A percentile compares a stretch with the other conserved stretches of the same genome.
Conservation (phyloP, 2,888 invertebrate genomes). For the Lottia scabra region DNA sequence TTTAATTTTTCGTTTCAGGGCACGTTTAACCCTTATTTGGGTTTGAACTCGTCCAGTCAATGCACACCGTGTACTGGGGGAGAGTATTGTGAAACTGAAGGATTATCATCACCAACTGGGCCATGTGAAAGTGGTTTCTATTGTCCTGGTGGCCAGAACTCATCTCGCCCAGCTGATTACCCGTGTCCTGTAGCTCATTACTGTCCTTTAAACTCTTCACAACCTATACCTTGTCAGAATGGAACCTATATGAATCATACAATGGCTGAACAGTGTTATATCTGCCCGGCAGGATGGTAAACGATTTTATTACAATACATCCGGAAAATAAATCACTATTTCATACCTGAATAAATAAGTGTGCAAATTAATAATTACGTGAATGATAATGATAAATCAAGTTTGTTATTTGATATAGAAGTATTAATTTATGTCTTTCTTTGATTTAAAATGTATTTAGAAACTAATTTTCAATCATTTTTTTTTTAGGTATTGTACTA, state of each 20-base stretch:
- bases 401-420: too few species aligned
- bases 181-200: conserved; percentile 56
- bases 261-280: conserved; percentile 52
- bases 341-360: too few species aligned
- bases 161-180: conserved; percentile 46
- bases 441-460: neutral
- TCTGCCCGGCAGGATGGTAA: conserved; percentile 63
- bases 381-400: too few species aligned
- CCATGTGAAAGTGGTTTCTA: conserved; percentile 61
- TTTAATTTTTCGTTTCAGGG: conserved; percentile 49
- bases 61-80: conserved; percentile 62
- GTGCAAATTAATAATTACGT: too few species aligned
- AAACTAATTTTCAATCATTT: too few species aligned
- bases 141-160: conserved; percentile 60
- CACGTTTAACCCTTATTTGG: conserved; percentile 61
- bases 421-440: neutral
- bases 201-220: conserved; percentile 50
- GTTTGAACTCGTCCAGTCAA: conserved; percentile 46
- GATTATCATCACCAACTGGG: conserved; percentile 53
- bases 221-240: conserved; percentile 61
- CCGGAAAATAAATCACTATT: neutral
- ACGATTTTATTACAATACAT: neutral
- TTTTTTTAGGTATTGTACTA: conserved; percentile 57
- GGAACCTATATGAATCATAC: conserved; percentile 64
- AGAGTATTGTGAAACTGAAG: conserved; percentile 51